Evolutionary conservation across 2,888 invertebrate genomes (phyloP).

Genomic region (Parnassius orleans): DNA sequence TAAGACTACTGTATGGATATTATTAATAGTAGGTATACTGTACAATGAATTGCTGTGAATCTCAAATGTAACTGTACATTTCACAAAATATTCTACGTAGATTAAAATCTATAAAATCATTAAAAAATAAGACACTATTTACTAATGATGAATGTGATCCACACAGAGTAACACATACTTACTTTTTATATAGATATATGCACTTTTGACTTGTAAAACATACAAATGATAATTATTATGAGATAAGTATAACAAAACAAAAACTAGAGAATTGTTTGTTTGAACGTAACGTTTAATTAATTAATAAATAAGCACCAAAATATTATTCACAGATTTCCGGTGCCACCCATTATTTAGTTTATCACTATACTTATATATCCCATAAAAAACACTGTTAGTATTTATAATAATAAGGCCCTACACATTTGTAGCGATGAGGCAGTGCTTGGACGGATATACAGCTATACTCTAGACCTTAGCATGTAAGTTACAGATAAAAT

Average conservation of each 20-base stretch:
- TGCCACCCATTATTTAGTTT: conserved; percentile 14
- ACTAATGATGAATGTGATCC: conserved; percentile 4
- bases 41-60: conserved; percentile 66
- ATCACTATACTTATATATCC: not conserved
- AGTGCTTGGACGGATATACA: conserved; percentile 44
- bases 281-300: not conserved
- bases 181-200: no score
- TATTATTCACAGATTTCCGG: conserved; percentile 26
- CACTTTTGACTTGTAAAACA: no score
- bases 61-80: conserved; percentile 80
- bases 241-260: no score
- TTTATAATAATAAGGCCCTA: not conserved
- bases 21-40: conserved; percentile 43
- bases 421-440: conserved; percentile 31
- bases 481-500: conserved; percentile 1
- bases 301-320: conserved; percentile 27
- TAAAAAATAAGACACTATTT: conserved; percentile 2
- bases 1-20: conserved; percentile 27
- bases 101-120: conserved; percentile 29
- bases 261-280: no score
- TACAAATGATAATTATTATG: no score
- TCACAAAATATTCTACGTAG: conserved; percentile 42
- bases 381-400: no score
- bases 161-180: conserved; percentile 2
- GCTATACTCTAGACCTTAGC: conserved; percentile 1